phyloP scores from a whole-genome alignment of 2,888 invertebrate species.

The Xestia rhomboidea region DNA sequence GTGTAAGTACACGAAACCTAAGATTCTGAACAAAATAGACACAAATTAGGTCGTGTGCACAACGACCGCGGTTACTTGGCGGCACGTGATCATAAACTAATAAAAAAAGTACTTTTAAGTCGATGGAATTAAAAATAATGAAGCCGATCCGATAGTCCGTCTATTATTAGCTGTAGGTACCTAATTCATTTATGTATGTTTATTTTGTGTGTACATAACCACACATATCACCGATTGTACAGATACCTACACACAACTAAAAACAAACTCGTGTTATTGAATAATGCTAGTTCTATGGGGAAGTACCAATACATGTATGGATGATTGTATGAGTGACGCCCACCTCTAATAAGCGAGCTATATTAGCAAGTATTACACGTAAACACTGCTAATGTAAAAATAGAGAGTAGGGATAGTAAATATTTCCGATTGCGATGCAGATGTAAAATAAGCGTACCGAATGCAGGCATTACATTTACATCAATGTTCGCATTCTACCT shows the following conservation, averaged over 20 bases:
- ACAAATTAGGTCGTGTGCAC: conserved; percentile 64
- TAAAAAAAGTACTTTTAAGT: conserved; percentile 48
- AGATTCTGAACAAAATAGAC: conserved; percentile 47
- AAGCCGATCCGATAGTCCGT: conserved; percentile 44
- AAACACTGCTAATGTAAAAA: conserved; percentile 65
- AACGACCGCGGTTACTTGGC: conserved; percentile 42
- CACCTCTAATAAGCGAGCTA: conserved; percentile 58
- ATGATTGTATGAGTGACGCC: conserved; percentile 62
- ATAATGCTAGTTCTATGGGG: conserved; percentile 60
- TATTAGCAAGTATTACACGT: conserved; percentile 59
- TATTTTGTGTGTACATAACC: conserved; percentile 35
- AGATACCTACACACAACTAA: conserved; percentile 46
- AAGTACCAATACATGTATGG: conserved; percentile 54
- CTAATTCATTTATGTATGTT: conserved; percentile 38
- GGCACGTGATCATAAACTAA: conserved; percentile 54
- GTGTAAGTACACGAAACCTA: conserved; percentile 47
- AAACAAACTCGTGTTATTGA: conserved; percentile 50
- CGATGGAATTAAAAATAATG: conserved; percentile 61
- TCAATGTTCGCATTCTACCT: conserved; percentile 29
- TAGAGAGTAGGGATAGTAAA: conserved; percentile 62
- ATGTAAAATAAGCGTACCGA: conserved; percentile 51
- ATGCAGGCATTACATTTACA: conserved; percentile 47
- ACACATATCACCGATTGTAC: conserved; percentile 39
- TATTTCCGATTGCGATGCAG: conserved; percentile 60
- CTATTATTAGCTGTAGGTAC: conserved; percentile 50